Evolutionary conservation across 2,113 vertebrate genomes (phyloP), one percentile per base, ranked within the genome.

Genomic region (Pterocles orientalis): DNA sequence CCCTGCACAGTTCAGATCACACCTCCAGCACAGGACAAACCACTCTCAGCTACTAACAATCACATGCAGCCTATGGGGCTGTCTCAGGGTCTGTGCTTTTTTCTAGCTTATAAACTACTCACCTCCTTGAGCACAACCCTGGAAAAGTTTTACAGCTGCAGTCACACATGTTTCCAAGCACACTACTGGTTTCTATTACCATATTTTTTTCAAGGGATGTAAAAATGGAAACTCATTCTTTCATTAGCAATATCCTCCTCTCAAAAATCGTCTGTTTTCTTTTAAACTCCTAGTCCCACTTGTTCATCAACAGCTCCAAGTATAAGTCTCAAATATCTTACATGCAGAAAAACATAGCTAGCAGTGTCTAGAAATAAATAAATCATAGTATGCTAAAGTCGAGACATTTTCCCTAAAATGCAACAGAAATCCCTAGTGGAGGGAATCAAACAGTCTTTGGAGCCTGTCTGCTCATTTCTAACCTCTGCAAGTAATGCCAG

Each of bases 371-470:
- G 15, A 71, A 81, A 93, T 86, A 87, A 95, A 91, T 84, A 70
- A 92, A 80, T 68, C 76, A 60, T 56, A 39, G 25, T 31, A 78
- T 29, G 48, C 29, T 45, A 81, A 88, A 91, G 34, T 45, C 57
- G 56, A 77, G 56, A 91, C 56, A 12, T 66, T 90, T 85, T 72
- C 66, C 93, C 79, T 65, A 78, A 94, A 94, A 95, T 11, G 24
- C 34, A 81, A 33, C 12, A 68, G 48, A 92, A 95, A 45, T 78
- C 69, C 72, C 85, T 48, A 33, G 56, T 5, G 76, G 53, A 57
- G 20, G 45, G 36, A 78, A 93, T 88, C 92, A 92, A 61, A 65
- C 5, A 73, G 36, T 26, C 39, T 81, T 66, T 0, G 0, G 86
- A 93, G 60, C 6, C 6, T 7, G 24, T 19, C 82, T 88, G 72